A percentile compares a stretch with the other conserved stretches of the same genome.
Evolutionary conservation across 2,797 vertebrate species (phyloP).

Genomic region (Schizothorax lantsangensis): DNA sequence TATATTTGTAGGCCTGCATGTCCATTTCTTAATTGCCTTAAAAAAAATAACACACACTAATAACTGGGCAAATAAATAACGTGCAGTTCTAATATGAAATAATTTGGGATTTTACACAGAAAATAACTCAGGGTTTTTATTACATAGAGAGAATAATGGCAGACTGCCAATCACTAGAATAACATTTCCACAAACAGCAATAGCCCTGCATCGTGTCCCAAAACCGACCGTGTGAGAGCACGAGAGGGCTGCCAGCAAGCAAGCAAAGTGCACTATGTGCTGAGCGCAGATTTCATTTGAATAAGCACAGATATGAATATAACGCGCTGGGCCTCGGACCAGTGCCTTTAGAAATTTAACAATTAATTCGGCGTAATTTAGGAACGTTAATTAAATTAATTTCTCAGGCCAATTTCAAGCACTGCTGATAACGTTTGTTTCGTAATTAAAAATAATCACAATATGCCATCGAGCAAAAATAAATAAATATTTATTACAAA

Average conservation of each 20-base stretch:
- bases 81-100: conserved; percentile 46
- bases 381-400: conserved; percentile 25
- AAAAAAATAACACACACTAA: neutral
- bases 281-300: conserved; percentile 37
- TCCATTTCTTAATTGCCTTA: conserved; percentile 12
- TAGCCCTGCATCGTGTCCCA: conserved; percentile 46
- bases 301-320: conserved; percentile 44
- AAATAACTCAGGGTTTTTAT: conserved; percentile 56
- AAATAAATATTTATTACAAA: neutral
- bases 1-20: neutral
- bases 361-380: conserved; percentile 24
- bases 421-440: conserved; percentile 27
- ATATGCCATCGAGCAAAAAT: conserved; percentile 28
- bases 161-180: conserved; percentile 56
- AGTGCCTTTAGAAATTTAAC: conserved; percentile 28
- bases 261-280: conserved; percentile 45
- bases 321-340: conserved; percentile 19
- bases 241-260: conserved; percentile 49
- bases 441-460: conserved; percentile 20
- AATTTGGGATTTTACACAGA: conserved; percentile 52
- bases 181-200: conserved; percentile 56
- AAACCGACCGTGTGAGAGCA: conserved; percentile 47
- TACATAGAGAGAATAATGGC: conserved; percentile 60
- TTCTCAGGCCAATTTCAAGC: conserved; percentile 37
- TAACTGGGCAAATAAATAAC: conserved; percentile 44